Conservation (phyloP, 2,888 invertebrate species). For the Napeogenes inachia region DNA sequence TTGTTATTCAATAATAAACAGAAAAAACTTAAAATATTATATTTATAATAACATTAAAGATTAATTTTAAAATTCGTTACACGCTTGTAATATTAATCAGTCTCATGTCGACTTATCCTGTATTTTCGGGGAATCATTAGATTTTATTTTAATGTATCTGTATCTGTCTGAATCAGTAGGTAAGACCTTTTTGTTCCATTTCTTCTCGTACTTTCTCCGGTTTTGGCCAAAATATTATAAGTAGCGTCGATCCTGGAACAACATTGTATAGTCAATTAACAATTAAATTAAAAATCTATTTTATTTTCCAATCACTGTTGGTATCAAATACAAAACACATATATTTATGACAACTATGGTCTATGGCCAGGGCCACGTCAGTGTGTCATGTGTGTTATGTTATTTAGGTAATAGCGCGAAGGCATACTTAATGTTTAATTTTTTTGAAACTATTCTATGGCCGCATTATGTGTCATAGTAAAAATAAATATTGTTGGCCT, state of each 20-base stretch:
- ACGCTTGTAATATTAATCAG: slow-evolving; percentile 26
- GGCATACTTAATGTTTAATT: too few relatives aligned
- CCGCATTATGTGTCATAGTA: too few relatives aligned
- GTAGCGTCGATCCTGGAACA: slow-evolving; percentile 55
- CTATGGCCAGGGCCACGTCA: too few relatives aligned
- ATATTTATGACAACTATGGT: too few relatives aligned
- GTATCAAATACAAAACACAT: too few relatives aligned
- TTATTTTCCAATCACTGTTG: too few relatives aligned
- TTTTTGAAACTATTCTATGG: too few relatives aligned
- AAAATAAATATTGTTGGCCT: too few relatives aligned
- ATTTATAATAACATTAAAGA: slow-evolving; percentile 13
- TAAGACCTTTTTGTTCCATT: slow-evolving; percentile 59
- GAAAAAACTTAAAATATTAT: slow-evolving; percentile 8
- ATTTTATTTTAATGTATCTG: neutral
- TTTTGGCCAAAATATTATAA: slow-evolving; percentile 66
- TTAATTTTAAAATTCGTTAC: slow-evolving; percentile 12
- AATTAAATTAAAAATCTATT: too few relatives aligned
- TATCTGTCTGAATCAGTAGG: slow-evolving; percentile 45
- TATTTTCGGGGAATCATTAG: slow-evolving; percentile 10
- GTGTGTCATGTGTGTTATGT: too few relatives aligned
- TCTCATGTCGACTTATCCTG: slow-evolving; percentile 21
- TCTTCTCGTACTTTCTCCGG: slow-evolving; percentile 55
- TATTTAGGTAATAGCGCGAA: too few relatives aligned
- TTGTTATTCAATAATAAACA: neutral
- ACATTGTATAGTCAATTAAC: neutral